Conservation (phyloP, 1,140 invertebrate species). For the Aphelinus atriplicis region DNA sequence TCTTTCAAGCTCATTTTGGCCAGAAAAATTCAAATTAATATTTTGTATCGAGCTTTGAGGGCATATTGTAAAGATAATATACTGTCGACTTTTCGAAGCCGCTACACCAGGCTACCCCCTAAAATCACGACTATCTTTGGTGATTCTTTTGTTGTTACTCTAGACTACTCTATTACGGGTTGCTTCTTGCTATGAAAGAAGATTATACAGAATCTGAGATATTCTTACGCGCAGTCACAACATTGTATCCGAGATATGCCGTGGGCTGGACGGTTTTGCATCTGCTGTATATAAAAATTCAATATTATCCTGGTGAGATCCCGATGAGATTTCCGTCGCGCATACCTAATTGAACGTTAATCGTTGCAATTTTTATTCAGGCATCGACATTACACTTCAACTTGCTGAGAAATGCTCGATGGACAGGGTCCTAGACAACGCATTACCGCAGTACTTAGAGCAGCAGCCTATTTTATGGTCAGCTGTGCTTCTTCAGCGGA, state of each 20-base stretch:
- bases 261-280: constrained; percentile 51
- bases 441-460: constrained; percentile 3
- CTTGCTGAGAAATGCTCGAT: constrained; percentile 48
- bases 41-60: no score
- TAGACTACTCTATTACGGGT: constrained; percentile 47
- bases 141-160: no score
- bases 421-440: constrained; percentile 34
- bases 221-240: constrained; percentile 44
- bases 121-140: no score
- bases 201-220: constrained; percentile 45
- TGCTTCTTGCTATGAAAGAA: constrained; percentile 41
- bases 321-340: neutral
- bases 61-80: no score
- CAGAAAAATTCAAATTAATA: no score
- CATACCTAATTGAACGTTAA: neutral
- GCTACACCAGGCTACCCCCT: no score
- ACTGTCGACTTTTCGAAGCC: no score
- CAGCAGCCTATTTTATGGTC: constrained; percentile 48
- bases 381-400: constrained; percentile 45
- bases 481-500: constrained; percentile 34
- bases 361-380: constrained; percentile 33
- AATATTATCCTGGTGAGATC: constrained; percentile 48
- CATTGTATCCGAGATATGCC: constrained; percentile 48
- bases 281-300: constrained; percentile 47
- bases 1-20: no score